Base-by-base conservation (phyloP, 2,797 vertebrate genomes). In the Myiotriccus ornatus region DNA sequence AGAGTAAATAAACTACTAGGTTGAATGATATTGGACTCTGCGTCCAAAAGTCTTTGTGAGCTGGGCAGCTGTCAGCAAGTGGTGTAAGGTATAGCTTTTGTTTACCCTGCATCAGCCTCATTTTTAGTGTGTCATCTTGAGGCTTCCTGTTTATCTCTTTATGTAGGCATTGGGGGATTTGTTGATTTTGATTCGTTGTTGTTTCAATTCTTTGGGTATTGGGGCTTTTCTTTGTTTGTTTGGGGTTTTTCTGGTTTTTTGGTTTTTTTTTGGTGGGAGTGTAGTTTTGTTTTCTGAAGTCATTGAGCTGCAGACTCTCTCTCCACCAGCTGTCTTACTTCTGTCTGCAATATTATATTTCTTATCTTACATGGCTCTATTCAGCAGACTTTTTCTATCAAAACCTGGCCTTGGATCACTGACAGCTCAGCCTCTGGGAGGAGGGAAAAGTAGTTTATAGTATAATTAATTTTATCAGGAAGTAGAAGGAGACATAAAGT, bases 221-320 rank as follows among this genome's bases (percentile, higher is more conserved):
- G 39, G 37, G 11, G 11, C 15, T 15, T 15, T 39, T 39, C 15
- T 39, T 41, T 41, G 14, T 41, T 41, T 41, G 6, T 41, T 41
- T 41, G n/a, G n/a, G n/a, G 39, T 15, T 39, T 41, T 14, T 13
- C 0, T 3, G 3, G 2, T 17, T 44, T 43, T 43, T 65, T 24
- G 5, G 10, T 8, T 2, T 1, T 34, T 35, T 30, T 57, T 65
- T 27, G 4, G 34, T 5, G 2, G 1, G 0, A 11, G 2, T 32
- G 11, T 21, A 14, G 13, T 3, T 0, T 35, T 49, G 25, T 44
- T 46, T 25, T 50, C 20, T 69, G 41, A 25, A 79, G 18, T 78
- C 20, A 25, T 24, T 47, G 20, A 18, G 2, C 6, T 90, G 34
- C 3, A 63, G 20, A 34, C 10, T 56, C 8, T 75, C 17, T 19